These are phyloP conservation scores for Drosophila maculinotata DNA, from an alignment of 2,888 invertebrate species.

Conservation along the genomic window DNA sequence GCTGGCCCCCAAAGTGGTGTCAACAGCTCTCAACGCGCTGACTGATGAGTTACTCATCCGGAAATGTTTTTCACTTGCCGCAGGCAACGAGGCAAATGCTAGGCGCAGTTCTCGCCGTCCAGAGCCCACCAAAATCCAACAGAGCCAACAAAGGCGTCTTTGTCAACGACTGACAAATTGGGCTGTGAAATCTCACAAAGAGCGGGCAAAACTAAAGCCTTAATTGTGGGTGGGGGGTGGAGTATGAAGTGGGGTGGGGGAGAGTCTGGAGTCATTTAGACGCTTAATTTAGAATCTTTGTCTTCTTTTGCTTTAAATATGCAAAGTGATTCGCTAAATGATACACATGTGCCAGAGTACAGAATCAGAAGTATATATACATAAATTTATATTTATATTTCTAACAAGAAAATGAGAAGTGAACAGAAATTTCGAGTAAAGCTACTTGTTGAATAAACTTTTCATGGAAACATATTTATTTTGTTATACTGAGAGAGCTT, in stretches of 20 bases:
- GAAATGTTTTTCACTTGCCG: conserved; percentile 78
- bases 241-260: conserved; percentile 2
- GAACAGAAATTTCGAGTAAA: background rate
- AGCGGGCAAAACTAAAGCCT: conserved; percentile 20
- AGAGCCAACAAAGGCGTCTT: conserved; percentile 75
- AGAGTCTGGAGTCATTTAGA: conserved; percentile 21
- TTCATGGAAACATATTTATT: too few species aligned
- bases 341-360: conserved; percentile 5
- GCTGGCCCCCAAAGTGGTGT: conserved; percentile 82
- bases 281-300: conserved; percentile 14
- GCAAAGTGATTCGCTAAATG: conserved; percentile 1
- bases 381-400: too few species aligned
- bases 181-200: conserved; percentile 60
- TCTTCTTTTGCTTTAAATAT: conserved; percentile 17
- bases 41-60: conserved; percentile 82
- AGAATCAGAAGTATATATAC: background rate
- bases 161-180: conserved; percentile 80
- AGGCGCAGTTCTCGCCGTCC: conserved; percentile 29
- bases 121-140: conserved; percentile 36
- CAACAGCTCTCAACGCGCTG: conserved; percentile 74
- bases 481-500: too few species aligned
- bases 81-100: too few species aligned
- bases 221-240: background rate
- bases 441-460: too few species aligned
- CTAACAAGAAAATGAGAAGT: background rate